Evolutionary conservation across 2,113 vertebrate species (phyloP), one percentile per base, ranked within the genome.

Genomic region (Oncorhynchus keta): DNA sequence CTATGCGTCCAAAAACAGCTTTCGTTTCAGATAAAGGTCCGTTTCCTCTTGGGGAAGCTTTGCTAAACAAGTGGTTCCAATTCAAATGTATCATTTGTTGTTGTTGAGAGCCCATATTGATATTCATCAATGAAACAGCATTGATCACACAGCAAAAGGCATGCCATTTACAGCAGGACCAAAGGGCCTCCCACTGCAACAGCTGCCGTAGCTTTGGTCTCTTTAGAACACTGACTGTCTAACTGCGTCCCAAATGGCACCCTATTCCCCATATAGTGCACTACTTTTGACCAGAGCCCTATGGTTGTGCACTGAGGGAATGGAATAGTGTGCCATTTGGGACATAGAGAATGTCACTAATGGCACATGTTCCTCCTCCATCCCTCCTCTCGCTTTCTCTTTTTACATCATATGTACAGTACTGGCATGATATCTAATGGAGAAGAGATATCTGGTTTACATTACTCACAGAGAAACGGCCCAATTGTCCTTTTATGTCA

Each of bases 401-500:
- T 6, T 62, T n/a, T 62, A 8, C 20, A n/a, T 62, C 61, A 45
- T 45, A 45, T 45, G 39, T 45, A 45, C 2, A 2, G 39, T 12
- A 12, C 39, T 45, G 9, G 39, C 9, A 45, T 9, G 3, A 45
- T 45, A 45, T 45, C 9, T 45, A 12, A 22, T 65, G 18, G 55
- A 14, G 55, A 57, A 57, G 16, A 24, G 59, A 2, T 72, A 72
- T 77, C 81, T 80, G 86, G 79, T 86, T 88, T 85, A 83, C 79
- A 73, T 85, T 83, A 81, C 78, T 81, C 66, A 76, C 74, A 14
- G 83, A 78, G 78, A 74, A 81, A 48, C 55, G 39, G 70, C 51
- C 45, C 59, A 1, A 75, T 86, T 83, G 72, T 65, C 76, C 79
- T 83, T 80, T 77, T 85, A 83, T 87, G 86, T 84, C 86, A 83